A percentile compares a stretch with the other conserved stretches of the same genome.
Conservation (phyloP, 2,888 invertebrate genomes). For the Plagodis dolabraria region DNA sequence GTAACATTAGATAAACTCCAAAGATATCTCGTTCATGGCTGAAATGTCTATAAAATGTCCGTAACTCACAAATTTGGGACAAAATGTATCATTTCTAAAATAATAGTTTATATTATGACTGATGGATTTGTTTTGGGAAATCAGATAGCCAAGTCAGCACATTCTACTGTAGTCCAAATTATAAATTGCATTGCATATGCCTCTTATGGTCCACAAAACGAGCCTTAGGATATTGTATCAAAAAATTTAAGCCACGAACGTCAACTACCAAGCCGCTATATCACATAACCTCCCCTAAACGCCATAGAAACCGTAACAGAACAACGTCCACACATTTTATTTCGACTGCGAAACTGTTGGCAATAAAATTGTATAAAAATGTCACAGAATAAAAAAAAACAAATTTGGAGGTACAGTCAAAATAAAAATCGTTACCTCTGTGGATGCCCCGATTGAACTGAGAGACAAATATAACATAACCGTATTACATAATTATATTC, state of each 20-base stretch:
- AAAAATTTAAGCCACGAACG: conserved; percentile 42
- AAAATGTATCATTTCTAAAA: conserved; percentile 15
- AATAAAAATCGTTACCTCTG: conserved; percentile 11
- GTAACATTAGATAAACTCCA: conserved; percentile 36
- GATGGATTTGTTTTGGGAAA: neutral
- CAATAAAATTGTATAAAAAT: neutral
- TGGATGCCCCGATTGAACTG: conserved; percentile 11
- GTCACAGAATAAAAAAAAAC: neutral
- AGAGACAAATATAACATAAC: conserved; percentile 4
- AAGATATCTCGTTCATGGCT: conserved; percentile 33
- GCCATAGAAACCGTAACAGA: conserved; percentile 63
- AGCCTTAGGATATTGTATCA: conserved; percentile 1
- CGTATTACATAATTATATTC: conserved; percentile 13
- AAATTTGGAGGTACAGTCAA: conserved; percentile 3
- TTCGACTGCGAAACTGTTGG: conserved; percentile 12
- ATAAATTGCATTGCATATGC: neutral
- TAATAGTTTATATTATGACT: too few relatives aligned
- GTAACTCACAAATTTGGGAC: conserved; percentile 38
- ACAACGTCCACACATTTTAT: conserved; percentile 11
- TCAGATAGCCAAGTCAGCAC: neutral
- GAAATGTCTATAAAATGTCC: conserved; percentile 30
- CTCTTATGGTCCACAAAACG: neutral
- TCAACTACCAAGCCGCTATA: conserved; percentile 42
- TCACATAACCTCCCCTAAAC: conserved; percentile 56
- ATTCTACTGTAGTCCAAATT: neutral